Evolutionary conservation across 64 coral and sea anemone genomes (phyloP), one percentile per base, ranked within the genome.

Genomic region (Stylophora pistillata): DNA sequence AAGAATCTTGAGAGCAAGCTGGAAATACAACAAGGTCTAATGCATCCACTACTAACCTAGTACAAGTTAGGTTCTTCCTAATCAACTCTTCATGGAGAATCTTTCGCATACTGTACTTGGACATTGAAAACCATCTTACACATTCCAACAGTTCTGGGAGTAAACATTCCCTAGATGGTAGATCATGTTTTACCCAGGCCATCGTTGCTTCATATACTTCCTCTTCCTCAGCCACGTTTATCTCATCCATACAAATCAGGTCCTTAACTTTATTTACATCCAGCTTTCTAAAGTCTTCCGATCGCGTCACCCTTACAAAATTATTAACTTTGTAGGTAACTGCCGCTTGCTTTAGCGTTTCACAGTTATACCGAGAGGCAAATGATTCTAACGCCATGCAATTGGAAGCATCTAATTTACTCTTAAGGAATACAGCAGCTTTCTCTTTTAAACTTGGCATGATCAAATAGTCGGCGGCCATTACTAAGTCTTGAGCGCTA

Each of bases 381-480:
- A 92, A 87, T 20, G 30, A 58, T 23, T 64, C 70, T 1, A 79
- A 27, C 1, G 62, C 74, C 30, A 92, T 53, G 73, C 90, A 92
- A 30, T 87, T 87, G 2, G 68, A 21, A 10, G 74, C 11, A 21
- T 78, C 29, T 10, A 92, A n/a, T 32, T 23, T 64, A 21, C 18
- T 76, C 16, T 77, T 10, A 9, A 92, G 74, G 25, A 70, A 61
- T 29, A 56, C 58, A 20, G 30, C 62, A 56, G 56, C 91, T 9
- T 23, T 32, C 53, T 56, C 25, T 87, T 92, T 87, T 47, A 87
- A 78, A 74, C 90, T 87, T 78, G 83, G 90, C 21, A 92, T 92
- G 11, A 87, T 14, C 32, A 92, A 87, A 26, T 86, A 92, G 54
- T 92, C 90, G 10, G 73, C 82, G 2, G 74, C 90, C 18, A 53